A percentile compares a stretch with the other conserved stretches of the same genome.
Conservation (phyloP, 1,140 invertebrate genomes). For the Charaxes varanes region DNA sequence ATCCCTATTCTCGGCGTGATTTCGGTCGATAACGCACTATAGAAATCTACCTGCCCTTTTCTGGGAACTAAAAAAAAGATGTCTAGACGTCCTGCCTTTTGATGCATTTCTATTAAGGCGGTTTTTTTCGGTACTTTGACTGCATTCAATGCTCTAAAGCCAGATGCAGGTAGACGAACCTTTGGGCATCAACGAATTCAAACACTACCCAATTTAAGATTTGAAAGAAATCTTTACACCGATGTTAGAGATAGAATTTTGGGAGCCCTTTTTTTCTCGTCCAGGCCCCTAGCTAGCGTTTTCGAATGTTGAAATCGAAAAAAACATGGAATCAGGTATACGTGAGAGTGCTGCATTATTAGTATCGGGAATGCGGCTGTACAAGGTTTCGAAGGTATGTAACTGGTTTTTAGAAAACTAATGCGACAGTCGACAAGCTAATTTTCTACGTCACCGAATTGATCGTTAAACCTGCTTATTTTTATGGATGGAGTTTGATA, state of each 20-base stretch:
- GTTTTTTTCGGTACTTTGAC: slow-evolving; percentile 54
- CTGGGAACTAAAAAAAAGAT: slow-evolving; percentile 54
- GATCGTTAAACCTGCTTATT: background rate
- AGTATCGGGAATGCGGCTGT: slow-evolving; percentile 23
- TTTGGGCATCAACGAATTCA: slow-evolving; percentile 24
- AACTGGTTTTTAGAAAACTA: slow-evolving; percentile 15
- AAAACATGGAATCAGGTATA: too few relatives aligned
- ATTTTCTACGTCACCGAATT: slow-evolving; percentile 11
- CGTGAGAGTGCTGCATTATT: too few relatives aligned
- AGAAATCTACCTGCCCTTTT: slow-evolving; percentile 55
- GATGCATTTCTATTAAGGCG: slow-evolving; percentile 54
- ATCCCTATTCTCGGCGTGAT: background rate
- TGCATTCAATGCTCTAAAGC: slow-evolving; percentile 45
- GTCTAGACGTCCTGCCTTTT: slow-evolving; percentile 68
- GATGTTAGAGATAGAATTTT: slow-evolving; percentile 27
- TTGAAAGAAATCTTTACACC: slow-evolving; percentile 33
- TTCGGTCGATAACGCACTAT: slow-evolving; percentile 13
- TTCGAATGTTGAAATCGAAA: slow-evolving; percentile 15
- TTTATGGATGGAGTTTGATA: too few relatives aligned
- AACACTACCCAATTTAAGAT: slow-evolving; percentile 46
- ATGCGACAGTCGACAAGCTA: slow-evolving; percentile 11
- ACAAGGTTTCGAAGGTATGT: slow-evolving; percentile 20
- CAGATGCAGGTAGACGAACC: slow-evolving; percentile 49
- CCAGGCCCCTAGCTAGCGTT: slow-evolving; percentile 19
- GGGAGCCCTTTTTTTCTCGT: slow-evolving; percentile 26